Base-by-base conservation (phyloP, 2,888 invertebrate genomes). In the Drosophila paramelanica region DNA sequence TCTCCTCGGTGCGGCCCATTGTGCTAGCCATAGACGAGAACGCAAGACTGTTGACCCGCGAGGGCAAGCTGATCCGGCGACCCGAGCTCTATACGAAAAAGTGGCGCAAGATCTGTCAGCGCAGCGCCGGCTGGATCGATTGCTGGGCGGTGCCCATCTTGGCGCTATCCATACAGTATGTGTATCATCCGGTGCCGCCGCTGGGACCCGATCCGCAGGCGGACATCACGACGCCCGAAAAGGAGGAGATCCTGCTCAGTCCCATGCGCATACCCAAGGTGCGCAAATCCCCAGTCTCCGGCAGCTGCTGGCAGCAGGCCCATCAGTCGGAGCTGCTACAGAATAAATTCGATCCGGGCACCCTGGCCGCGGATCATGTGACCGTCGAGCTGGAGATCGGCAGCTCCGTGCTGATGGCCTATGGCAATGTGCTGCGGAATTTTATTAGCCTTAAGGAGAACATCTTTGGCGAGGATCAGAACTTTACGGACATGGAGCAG, bases 141-240 rank as follows among this genome's bases (percentile, higher is more conserved):
- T 98, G 98, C 90, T 98, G 98, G 98, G 96, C 96, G 49, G 98
- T 98, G 6, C 98, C 98, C 0, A 98, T 98, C 72, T 96, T 98
- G 5, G 98, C 98, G 0, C 93, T 99, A 20, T 97, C 97, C 79
- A 97, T 99, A 55, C 95, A 95, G 71, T 99, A 98, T 91, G 95
- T 95, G 20, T 99, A 98, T 92, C 98, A 99, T 92, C 98, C 98
- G 0, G 96, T 97, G 89, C 98, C 98, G 3, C 96, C 97, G 0
- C 92, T 97, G 43, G 97, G 97, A 0, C 97, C 97, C 0, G 95
- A 96, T 77, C 97, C 97, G 0, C 97, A 97, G 93, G 97, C 98
- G 0, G 97, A 98, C 87, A 97, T 98, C 27, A 97, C 98, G 1
- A 98, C 98, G 2, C 98, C 98, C 0, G 98, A 98, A 89, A 97